Percentiles rank a stretch among this genome's conserved stretches.
Evolutionary conservation across 2,888 invertebrate species (phyloP).

Genomic region (Drosophila emarginata): DNA sequence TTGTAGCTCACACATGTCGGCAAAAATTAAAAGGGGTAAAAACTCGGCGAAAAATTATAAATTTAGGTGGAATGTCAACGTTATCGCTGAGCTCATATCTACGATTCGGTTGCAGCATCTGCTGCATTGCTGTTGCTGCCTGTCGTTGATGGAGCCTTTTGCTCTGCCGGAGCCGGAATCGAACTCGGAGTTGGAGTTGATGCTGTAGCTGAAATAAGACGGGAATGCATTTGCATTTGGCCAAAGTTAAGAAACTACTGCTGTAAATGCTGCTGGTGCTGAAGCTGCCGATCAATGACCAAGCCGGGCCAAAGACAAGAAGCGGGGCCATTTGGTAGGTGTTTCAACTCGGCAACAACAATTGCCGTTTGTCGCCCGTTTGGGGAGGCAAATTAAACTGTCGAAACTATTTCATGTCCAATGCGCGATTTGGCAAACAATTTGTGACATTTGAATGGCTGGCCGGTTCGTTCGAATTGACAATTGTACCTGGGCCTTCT

Average conservation of each 20-base stretch:
- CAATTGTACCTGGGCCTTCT: constrained; percentile 65
- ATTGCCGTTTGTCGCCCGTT: constrained; percentile 32
- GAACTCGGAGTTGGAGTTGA: constrained; percentile 32
- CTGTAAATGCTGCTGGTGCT: no score
- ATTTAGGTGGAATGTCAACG: constrained; percentile 79
- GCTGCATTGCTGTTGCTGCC: constrained; percentile 24
- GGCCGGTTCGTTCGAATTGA: constrained; percentile 55
- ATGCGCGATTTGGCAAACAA: constrained; percentile 79
- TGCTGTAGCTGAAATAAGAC: background rate
- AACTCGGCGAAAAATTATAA: constrained; percentile 71
- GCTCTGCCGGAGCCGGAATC: constrained; percentile 1
- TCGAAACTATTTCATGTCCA: constrained; percentile 81
- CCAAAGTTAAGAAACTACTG: constrained; percentile 32
- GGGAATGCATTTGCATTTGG: constrained; percentile 60
- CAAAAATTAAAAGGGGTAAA: constrained; percentile 78
- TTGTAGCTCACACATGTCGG: constrained; percentile 60
- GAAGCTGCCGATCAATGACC: constrained; percentile 63
- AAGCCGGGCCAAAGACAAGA: constrained; percentile 12
- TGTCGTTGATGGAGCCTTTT: constrained; percentile 30
- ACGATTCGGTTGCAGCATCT: constrained; percentile 59
- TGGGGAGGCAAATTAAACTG: constrained; percentile 80
- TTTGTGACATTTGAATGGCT: constrained; percentile 81
- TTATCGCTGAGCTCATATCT: constrained; percentile 73
- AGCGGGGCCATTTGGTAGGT: constrained; percentile 62
- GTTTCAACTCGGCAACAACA: constrained; percentile 65